Evolutionary conservation across 1,140 invertebrate genomes (phyloP).

Genomic region (Penaeus vannamei): DNA sequence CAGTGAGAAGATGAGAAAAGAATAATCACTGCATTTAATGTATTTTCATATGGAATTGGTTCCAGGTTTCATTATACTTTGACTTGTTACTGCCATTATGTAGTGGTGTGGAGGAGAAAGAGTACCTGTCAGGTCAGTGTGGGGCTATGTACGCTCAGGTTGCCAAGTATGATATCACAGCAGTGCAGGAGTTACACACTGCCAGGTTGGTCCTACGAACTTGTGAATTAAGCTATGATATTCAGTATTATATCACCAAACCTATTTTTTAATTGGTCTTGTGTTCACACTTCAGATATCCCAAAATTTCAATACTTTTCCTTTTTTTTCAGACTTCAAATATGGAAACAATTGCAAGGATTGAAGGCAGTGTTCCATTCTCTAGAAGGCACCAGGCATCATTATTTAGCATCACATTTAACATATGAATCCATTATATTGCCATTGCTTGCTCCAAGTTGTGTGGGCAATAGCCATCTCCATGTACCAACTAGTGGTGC

Average conservation of each 20-base stretch:
- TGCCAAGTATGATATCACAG: slow-evolving; percentile 3
- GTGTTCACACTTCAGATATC: neutral
- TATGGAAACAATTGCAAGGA: slow-evolving; percentile 55
- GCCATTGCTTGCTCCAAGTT: slow-evolving; percentile 20
- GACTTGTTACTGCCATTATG: slow-evolving; percentile 74
- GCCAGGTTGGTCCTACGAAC: slow-evolving; percentile 26
- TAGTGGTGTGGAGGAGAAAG: slow-evolving; percentile 70
- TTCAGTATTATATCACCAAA: neutral
- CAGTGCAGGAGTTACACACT: slow-evolving; percentile 36
- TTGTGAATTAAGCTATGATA: neutral
- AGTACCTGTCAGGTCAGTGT: slow-evolving; percentile 72
- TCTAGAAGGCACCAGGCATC: slow-evolving; percentile 32
- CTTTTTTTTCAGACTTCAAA: slow-evolving; percentile 46
- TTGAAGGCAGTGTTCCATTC: slow-evolving; percentile 8
- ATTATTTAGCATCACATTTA: slow-evolving; percentile 34
- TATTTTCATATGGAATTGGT: no score
- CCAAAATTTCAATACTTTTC: neutral
- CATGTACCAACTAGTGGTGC: neutral
- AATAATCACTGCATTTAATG: no score
- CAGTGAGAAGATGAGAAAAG: neutral
- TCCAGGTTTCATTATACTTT: slow-evolving; percentile 74
- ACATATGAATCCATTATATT: slow-evolving; percentile 31
- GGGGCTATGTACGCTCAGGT: slow-evolving; percentile 42
- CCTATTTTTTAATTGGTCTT: neutral
- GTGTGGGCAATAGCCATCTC: neutral